Base-by-base conservation (phyloP, 1,140 invertebrate genomes). In the Trichonephila clavipes region DNA sequence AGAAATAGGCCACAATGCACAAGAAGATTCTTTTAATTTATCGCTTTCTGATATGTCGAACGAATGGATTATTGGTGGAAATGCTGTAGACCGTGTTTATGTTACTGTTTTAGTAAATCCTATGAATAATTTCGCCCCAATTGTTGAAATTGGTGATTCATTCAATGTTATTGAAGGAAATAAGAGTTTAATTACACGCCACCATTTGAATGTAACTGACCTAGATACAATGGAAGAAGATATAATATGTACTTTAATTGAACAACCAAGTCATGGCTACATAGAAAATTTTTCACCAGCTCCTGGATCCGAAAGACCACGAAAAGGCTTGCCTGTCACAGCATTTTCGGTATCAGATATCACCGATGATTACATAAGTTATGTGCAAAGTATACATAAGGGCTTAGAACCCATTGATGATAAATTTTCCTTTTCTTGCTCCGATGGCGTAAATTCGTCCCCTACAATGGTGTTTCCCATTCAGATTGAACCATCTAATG, bases 381-480 rank as follows among this genome's bases (percentile, higher is more conserved):
- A 96, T 94, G 95, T 96, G 21, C 96, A 96, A 87, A 96, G 96
- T 94, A 95, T 96, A 24, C 96, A 96, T 88, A 94, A 95, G 92
- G 95, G 95, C 3, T 93, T 95, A 34, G 96, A 96, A 94, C 95
- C 96, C 10, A 94, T 95, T n/a, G 82, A 94, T 10, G 96, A 96
- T 94, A 86, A 92, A 28, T 95, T 96, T 85, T 94, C 81, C 2
- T 95, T 96, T 62, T 91, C 94, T 59, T 96, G 96, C 88, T 95
- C 96, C 2, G 96, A 96, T 94, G 96, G 96, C 18, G 82, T 95
- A 58, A 96, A 95, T 93, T 72, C 82, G 77, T 95, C 51, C 95
- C 95, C n/a, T 94, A 95, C 66, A 90, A 89, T 1, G 51, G 92
- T 87, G 82, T 96, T 95, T 77, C 89, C 89, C 8, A 95, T 96